These are phyloP conservation scores for Entomobrya proxima DNA, from an alignment of 2,888 invertebrate genomes.

Conservation along the genomic window DNA sequence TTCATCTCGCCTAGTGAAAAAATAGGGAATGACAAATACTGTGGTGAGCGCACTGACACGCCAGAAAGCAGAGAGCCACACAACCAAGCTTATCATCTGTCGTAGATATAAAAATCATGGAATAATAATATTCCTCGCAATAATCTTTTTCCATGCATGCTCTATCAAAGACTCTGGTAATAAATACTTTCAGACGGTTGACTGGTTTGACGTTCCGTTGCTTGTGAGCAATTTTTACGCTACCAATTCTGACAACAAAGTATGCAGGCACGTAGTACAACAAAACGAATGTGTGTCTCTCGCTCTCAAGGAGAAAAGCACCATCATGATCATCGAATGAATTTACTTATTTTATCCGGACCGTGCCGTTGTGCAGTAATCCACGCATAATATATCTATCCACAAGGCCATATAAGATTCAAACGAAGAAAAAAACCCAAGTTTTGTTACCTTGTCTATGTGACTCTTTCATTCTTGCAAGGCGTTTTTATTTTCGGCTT, in stretches of 20 bases:
- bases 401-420: too few species aligned
- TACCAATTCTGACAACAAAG: constrained; percentile 39
- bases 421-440: too few species aligned
- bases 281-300: background rate
- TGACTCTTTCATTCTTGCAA: constrained; percentile 25
- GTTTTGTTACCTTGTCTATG: background rate
- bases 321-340: background rate
- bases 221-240: constrained; percentile 54
- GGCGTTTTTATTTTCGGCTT: constrained; percentile 32
- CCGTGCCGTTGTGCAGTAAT: background rate
- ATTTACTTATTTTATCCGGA: background rate
- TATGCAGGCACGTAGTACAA: background rate
- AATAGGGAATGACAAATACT: constrained; percentile 43
- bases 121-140: constrained; percentile 40
- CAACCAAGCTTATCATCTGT: constrained; percentile 52
- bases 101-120: constrained; percentile 44
- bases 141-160: constrained; percentile 57
- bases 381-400: too few species aligned
- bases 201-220: constrained; percentile 61
- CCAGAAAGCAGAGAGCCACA: background rate
- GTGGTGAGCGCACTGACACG: constrained; percentile 28
- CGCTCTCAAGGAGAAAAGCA: background rate
- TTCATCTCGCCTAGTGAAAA: constrained; percentile 2
- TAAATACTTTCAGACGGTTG: constrained; percentile 61
- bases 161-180: constrained; percentile 57